phyloP scores from a whole-genome alignment of 1,140 invertebrate genomes.

The Drosophila trapezifrons region DNA sequence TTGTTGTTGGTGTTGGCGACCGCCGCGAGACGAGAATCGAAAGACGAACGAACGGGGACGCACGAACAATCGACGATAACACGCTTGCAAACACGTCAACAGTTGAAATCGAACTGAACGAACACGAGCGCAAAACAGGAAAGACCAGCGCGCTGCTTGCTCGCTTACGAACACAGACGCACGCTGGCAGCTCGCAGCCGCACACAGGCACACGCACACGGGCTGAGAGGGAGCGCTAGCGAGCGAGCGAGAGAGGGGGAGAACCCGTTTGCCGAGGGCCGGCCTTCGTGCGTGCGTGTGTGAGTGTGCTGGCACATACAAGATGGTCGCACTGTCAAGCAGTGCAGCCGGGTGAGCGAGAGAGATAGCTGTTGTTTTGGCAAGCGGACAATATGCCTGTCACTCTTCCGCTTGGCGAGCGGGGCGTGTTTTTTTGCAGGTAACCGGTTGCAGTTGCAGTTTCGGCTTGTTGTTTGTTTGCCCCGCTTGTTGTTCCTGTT shows the following conservation, averaged over 20 bases:
- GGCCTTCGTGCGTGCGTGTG: slow-evolving; percentile 52
- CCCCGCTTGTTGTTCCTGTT: slow-evolving; percentile 20
- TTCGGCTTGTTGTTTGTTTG: slow-evolving; percentile 63
- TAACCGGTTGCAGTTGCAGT: slow-evolving; percentile 74
- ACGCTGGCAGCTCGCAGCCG: slow-evolving; percentile 7
- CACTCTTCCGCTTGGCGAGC: slow-evolving; percentile 62
- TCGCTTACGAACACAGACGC: slow-evolving; percentile 26
- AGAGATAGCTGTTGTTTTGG: slow-evolving; percentile 26
- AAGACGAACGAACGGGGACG: slow-evolving; percentile 43
- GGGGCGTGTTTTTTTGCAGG: slow-evolving; percentile 78
- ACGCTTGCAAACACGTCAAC: slow-evolving; percentile 83
- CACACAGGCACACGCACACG: slow-evolving; percentile 13
- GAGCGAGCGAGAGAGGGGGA: slow-evolving; percentile 21
- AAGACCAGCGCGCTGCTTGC: slow-evolving; percentile 61
- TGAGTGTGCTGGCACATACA: slow-evolving; percentile 69
- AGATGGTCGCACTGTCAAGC: slow-evolving; percentile 70
- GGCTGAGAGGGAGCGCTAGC: neutral
- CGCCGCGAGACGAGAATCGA: slow-evolving; percentile 53
- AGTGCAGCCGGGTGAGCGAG: slow-evolving; percentile 23
- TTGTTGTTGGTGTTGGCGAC: slow-evolving; percentile 45
- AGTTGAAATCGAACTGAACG: slow-evolving; percentile 83
- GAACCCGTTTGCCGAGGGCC: slow-evolving; percentile 71
- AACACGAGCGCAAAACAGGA: slow-evolving; percentile 72
- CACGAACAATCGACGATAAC: slow-evolving; percentile 51
- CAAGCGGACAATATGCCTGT: slow-evolving; percentile 67